Evolutionary conservation across 2,888 invertebrate genomes (phyloP).

Genomic region (Meghimatium bilineatum): DNA sequence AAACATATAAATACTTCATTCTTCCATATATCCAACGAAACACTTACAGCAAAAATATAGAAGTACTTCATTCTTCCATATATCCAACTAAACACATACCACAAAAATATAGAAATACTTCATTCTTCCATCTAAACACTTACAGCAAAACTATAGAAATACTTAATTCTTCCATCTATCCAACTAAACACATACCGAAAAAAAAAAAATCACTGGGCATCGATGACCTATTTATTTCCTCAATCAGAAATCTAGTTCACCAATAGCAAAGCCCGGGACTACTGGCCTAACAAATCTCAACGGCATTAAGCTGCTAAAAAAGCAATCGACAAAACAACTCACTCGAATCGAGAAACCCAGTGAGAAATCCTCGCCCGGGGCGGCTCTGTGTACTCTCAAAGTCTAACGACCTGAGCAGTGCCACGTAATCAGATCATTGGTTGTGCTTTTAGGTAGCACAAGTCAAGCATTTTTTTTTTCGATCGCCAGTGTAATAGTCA

Average conservation of each 20-base stretch:
- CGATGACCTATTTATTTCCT: background rate
- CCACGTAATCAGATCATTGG: constrained; percentile 9
- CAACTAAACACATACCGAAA: background rate
- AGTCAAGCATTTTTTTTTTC: constrained; percentile 15
- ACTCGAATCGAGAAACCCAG: background rate
- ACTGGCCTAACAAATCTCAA: background rate
- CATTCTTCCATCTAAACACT: too few species aligned
- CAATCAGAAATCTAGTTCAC: background rate
- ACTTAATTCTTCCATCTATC: background rate
- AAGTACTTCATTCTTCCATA: too few species aligned
- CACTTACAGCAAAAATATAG: too few species aligned
- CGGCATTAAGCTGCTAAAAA: background rate
- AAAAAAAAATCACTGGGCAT: background rate
- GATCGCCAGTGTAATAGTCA: background rate
- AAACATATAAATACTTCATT: too few species aligned
- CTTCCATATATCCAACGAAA: too few species aligned
- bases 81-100: too few species aligned
- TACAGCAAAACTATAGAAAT: too few species aligned
- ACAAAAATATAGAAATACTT: too few species aligned
- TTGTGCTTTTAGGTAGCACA: constrained; percentile 7
- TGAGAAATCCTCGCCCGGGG: background rate
- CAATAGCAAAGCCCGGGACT: background rate
- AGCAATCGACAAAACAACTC: background rate
- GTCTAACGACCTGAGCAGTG: background rate
- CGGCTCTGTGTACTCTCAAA: background rate